Evolutionary conservation across 1,140 invertebrate species (phyloP).

Genomic region (Drosophila auraria): DNA sequence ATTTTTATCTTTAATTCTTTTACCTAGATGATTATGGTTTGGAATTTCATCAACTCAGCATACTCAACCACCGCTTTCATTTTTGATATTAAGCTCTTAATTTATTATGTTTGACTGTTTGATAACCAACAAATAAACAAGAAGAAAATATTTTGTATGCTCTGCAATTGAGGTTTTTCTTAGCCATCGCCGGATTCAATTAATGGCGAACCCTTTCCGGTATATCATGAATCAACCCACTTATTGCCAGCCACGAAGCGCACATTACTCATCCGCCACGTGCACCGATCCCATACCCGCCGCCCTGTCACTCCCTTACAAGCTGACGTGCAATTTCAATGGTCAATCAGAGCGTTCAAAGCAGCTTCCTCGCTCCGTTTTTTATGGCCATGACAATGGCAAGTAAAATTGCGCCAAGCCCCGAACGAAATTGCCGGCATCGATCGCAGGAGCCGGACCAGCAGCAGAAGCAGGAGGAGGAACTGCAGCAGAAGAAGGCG

Average conservation of each 20-base stretch:
- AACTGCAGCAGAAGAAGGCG: neutral
- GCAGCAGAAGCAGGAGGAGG: neutral
- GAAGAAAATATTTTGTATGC: too few relatives aligned
- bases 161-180: neutral
- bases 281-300: slow-evolving; percentile 35
- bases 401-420: slow-evolving; percentile 69
- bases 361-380: slow-evolving; percentile 47
- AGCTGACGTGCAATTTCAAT: slow-evolving; percentile 79
- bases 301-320: slow-evolving; percentile 11
- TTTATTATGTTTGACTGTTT: too few relatives aligned
- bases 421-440: slow-evolving; percentile 61
- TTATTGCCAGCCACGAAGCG: slow-evolving; percentile 52
- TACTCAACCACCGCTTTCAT: too few relatives aligned
- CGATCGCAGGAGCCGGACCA: slow-evolving; percentile 26
- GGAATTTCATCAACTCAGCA: too few relatives aligned
- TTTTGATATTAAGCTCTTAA: too few relatives aligned
- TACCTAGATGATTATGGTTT: too few relatives aligned
- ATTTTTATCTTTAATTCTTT: too few relatives aligned
- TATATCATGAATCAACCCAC: slow-evolving; percentile 46
- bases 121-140: too few relatives aligned
- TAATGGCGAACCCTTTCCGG: slow-evolving; percentile 12
- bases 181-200: slow-evolving; percentile 14
- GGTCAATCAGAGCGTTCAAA: slow-evolving; percentile 74
- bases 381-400: slow-evolving; percentile 66
- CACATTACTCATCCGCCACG: slow-evolving; percentile 75